Evolutionary conservation across 2,888 invertebrate species (phyloP), one percentile per base, ranked within the genome.

Genomic region (Harpalus rufipes): DNA sequence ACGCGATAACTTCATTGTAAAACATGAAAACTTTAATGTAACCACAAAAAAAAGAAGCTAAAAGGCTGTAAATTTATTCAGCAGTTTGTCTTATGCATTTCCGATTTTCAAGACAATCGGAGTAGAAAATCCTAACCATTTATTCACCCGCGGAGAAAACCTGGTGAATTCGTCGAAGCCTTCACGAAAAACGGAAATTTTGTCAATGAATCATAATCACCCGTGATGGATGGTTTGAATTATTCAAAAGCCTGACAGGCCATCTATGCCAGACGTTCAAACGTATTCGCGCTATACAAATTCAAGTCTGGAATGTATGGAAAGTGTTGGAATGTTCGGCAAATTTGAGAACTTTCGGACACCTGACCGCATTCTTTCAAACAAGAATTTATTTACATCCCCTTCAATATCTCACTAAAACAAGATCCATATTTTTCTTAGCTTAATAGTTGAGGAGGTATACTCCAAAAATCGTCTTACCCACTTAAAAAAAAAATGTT

Each of bases 1-100:
- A 58, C n/a, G 21, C 25, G 82, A 82, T 82, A 74, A 82, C 82
- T 82, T 82, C 72, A 82, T 82, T 82, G 74, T 59, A 59, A 74
- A 82, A 82, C 82, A 82, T 82, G 82, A 68, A 82, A 72, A 82
- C 74, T 82, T 82, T 72, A 74, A 82, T 74, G 82, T 82, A 82
- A 82, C 72, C 82, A 74, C 56, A 18, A 39, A 58, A 68, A 58
- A 72, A 68, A 82, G 25, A 68, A 82, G 25, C 68, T 51, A 68
- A 82, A 68, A 81, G 21, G 51, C 21, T 68, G 32, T 44, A 84
- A 84, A 84, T 84, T 84, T 84, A 84, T 84, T 84, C 84, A 78
- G 65, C 76, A 65, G 84, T 65, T 65, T 84, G 78, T 78, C 76
- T 78, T 84, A 84, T 78, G 78, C 84, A 84, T 84, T 84, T 78